Base-by-base conservation (phyloP, 2,888 invertebrate genomes). In the Melinaea menophilus region DNA sequence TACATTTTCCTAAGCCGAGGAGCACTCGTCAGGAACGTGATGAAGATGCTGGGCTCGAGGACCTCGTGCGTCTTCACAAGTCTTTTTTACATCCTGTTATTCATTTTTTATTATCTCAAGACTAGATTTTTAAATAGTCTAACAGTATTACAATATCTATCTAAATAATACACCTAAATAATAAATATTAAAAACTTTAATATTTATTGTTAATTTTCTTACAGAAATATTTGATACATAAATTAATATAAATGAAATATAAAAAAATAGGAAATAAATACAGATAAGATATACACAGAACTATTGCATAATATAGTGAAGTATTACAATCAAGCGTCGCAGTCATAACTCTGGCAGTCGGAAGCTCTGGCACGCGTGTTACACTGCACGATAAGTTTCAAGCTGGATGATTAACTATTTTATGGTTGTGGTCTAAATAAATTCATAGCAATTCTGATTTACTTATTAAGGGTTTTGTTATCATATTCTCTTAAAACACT, bases 331-430 rank as follows among this genome's bases (percentile, higher is more conserved):
- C 58, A 64, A 60, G 45, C 61, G 66, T 66, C 62, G 61, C 59
- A 59, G 55, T 55, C 62, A 64, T 66, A 66, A 66, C 66, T 66
- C 66, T 59, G 34, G 57, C 34, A 63, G 48, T 59, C 63, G 63
- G 59, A 63, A 63, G 46, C 48, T 34, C 51, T 45, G 56, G 56
- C 56, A 51, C 56, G 63, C 51, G 59, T 31, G 55, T 35, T 62
- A 35, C 58, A 58, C 48, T 22, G 56, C 45, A 47, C 55, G 60
- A 60, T 61, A 56, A 34, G 41, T 41, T 41, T 41, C 41, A 41
- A 41, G 41, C 9, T 41, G 41, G 37, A 41, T 41, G 41, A 41
- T 41, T 41, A 41, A 41, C 41, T 5, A 11, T 41, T 41, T 41
- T 41, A 41, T 41, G 41, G 41, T 9, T 5, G 41, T 41, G 41